Conservation (phyloP, 2,797 vertebrate genomes). For the Sandelia bainsii region DNA sequence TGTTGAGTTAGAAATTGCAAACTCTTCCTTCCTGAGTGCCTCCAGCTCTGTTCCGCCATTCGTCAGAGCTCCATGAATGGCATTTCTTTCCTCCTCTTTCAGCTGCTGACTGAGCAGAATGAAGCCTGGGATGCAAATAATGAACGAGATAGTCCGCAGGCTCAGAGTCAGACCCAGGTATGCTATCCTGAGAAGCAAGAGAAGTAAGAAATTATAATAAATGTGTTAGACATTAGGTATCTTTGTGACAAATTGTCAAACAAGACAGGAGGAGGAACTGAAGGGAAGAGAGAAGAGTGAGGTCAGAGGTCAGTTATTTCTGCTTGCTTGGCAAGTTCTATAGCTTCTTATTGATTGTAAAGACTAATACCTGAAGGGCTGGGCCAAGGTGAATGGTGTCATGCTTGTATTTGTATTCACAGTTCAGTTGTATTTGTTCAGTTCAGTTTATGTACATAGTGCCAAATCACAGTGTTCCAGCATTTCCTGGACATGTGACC, state of each 20-base stretch:
- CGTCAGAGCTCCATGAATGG: slow-evolving; percentile 52
- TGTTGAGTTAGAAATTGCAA: slow-evolving; percentile 56
- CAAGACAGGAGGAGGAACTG: background rate
- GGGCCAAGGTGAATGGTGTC: no score
- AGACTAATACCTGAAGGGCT: no score
- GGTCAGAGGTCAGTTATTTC: no score
- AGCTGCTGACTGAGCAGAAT: slow-evolving; percentile 76
- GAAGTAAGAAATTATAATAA: background rate
- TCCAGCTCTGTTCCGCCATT: slow-evolving; percentile 77
- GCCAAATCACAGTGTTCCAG: no score
- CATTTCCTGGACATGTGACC: no score
- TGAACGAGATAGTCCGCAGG: slow-evolving; percentile 77
- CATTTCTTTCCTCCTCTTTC: slow-evolving; percentile 65
- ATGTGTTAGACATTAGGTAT: background rate
- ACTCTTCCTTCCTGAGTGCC: slow-evolving; percentile 78
- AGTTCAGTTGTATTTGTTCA: no score
- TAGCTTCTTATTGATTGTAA: no score
- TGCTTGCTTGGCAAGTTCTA: no score
- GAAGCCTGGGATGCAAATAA: slow-evolving; percentile 82
- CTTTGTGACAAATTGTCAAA: background rate
- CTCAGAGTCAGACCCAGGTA: slow-evolving; percentile 82
- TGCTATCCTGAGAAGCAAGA: slow-evolving; percentile 69
- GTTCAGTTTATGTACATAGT: no score
- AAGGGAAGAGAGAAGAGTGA: no score
- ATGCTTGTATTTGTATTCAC: no score